These are phyloP conservation scores for Tanaodytes sp. DNA, from an alignment of 2,888 invertebrate species.

Conservation along the genomic window DNA sequence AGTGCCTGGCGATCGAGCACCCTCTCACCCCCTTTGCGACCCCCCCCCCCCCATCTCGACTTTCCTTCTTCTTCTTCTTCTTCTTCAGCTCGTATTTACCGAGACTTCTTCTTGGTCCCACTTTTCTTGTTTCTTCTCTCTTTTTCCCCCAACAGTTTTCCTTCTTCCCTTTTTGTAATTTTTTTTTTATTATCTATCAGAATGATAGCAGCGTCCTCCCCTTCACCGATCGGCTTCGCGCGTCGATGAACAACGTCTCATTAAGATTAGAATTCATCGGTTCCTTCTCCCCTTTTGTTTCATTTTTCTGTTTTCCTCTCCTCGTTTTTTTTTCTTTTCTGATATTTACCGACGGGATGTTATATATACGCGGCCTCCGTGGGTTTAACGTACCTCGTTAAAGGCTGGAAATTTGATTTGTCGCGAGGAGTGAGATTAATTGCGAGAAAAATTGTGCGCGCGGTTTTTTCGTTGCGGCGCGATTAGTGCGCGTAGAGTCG, in stretches of 20 bases:
- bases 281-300: conserved; percentile 19
- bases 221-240: conserved; percentile 19
- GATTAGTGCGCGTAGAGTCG: neutral
- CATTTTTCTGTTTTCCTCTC: neutral
- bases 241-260: conserved; percentile 54
- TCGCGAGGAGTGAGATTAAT: conserved; percentile 6
- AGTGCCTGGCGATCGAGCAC: conserved; percentile 62
- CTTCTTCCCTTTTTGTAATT: neutral
- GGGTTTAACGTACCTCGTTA: conserved; percentile 36
- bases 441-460: neutral
- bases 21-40: conserved; percentile 49
- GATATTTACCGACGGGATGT: conserved; percentile 18
- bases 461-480: neutral
- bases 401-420: conserved; percentile 38
- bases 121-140: conserved; percentile 7
- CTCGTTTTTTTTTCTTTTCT: conserved; percentile 34
- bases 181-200: conserved; percentile 36
- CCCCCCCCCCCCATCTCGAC: conserved; percentile 20
- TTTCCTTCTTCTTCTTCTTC: conserved; percentile 33
- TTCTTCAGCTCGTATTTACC: conserved; percentile 27
- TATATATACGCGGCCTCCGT: conserved; percentile 21
- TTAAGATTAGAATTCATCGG: conserved; percentile 52
- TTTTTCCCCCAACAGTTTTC: conserved; percentile 34
- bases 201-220: conserved; percentile 38
- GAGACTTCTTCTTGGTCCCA: too few relatives aligned